Base-by-base conservation (phyloP, 2,888 invertebrate genomes). In the Dendrolimus pini region DNA sequence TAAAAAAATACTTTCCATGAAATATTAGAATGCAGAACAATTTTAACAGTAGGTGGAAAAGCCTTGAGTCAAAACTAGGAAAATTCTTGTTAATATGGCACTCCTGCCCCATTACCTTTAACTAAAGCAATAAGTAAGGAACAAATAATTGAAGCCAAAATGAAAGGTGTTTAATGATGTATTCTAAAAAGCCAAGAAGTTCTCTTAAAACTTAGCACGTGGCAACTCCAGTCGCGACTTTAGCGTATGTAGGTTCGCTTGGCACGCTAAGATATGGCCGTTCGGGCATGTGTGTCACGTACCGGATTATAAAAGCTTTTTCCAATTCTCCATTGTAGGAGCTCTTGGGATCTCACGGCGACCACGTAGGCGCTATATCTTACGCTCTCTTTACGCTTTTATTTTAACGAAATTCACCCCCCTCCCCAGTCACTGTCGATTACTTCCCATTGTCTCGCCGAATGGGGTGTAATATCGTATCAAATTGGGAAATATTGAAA, bases 311-410 rank as follows among this genome's bases (percentile, higher is more conserved):
- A 90, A 89, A 89, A 90, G 89, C 89, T 88, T 90, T 90, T 90
- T 90, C 90, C 89, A 89, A 90, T 90, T 89, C 89, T 85, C 89
- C 82, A 85, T 85, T 84, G 89, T 83, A 79, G 80, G 75, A 83
- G 83, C 81, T 77, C 82, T 73, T 74, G 80, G 78, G 84, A 80
- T 80, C 81, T 80, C 82, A 71, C 81, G 78, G 82, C 81, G 84
- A 83, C 89, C 90, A 90, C 90, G 90, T 90, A 88, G 85, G 83
- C 82, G 87, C 89, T 82, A 89, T 90, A 90, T 90, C 89, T 90
- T 89, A 81, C 80, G 80, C 78, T 83, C 83, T 80, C 83, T 80
- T 83, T 83, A 80, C 86, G 85, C 89, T 89, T 89, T 89, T 89
- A 89, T 90, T 90, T 89, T 89, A 89, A 89, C 89, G 85, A 89